phyloP scores from a whole-genome alignment of 2,888 invertebrate genomes.

The Apamea sordens region DNA sequence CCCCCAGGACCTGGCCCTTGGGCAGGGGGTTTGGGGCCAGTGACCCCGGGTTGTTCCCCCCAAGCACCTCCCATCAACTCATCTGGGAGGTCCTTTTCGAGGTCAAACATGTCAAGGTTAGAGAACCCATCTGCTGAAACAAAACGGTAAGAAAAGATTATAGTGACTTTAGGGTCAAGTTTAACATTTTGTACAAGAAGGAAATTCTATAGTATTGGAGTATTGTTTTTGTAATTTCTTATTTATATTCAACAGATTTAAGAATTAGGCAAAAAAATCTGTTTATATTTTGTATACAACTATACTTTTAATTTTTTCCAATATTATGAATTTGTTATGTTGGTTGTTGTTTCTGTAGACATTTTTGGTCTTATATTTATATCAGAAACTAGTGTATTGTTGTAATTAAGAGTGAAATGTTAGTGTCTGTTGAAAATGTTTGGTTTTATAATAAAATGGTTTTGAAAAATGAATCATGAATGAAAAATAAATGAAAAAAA shows the following conservation, averaged over 20 bases:
- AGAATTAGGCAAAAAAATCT: background rate
- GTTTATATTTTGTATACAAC: background rate
- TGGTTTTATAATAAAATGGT: background rate
- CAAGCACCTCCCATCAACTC: constrained; percentile 95
- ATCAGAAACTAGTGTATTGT: constrained; percentile 1
- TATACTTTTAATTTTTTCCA: background rate
- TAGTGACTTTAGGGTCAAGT: constrained; percentile 14
- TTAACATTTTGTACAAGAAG: background rate
- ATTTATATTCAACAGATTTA: background rate
- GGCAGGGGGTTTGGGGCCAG: constrained; percentile 94
- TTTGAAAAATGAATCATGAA: background rate
- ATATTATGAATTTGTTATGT: background rate
- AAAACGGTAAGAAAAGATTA: constrained; percentile 51
- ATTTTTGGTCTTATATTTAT: background rate
- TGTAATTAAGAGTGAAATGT: background rate
- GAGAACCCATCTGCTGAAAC: constrained; percentile 93
- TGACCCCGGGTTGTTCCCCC: constrained; percentile 92
- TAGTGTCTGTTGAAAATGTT: background rate
- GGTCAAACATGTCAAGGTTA: constrained; percentile 95
- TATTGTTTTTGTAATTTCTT: background rate
- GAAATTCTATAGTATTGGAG: background rate
- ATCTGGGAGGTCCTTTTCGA: constrained; percentile 97
- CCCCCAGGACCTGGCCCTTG: constrained; percentile 95
- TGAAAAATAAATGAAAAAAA: too few relatives aligned
- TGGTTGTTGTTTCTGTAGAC: background rate